phyloP scores from a whole-genome alignment of 2,797 vertebrate genomes.

The Pteropus rufus region DNA sequence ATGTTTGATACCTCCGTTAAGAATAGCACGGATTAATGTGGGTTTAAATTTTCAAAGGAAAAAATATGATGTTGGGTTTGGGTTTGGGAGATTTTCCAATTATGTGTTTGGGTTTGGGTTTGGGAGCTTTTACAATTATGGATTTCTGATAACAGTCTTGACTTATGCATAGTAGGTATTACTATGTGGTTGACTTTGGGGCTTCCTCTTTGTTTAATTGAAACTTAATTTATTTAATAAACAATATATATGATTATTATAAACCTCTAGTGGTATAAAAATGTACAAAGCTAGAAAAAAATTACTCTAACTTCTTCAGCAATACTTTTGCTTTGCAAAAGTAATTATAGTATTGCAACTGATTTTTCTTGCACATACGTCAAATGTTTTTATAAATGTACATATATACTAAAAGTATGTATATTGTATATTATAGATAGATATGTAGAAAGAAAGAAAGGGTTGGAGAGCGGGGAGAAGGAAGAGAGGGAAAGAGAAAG shows the following conservation, averaged over 20 bases:
- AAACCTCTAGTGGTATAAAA: not conserved
- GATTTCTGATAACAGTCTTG: not conserved
- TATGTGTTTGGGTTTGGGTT: not conserved
- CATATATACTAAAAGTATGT: not conserved
- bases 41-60: constrained; percentile 16
- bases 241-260: not conserved
- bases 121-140: not conserved
- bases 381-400: not conserved
- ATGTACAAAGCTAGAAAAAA: not conserved
- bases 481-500: not conserved
- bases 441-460: too few species aligned
- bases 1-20: not conserved
- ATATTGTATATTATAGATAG: not conserved
- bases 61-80: not conserved
- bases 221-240: not conserved
- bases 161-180: not conserved
- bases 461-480: not conserved
- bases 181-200: not conserved
- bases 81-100: not conserved
- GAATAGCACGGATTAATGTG: not conserved
- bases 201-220: not conserved
- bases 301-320: not conserved
- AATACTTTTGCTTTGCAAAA: not conserved
- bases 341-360: not conserved
- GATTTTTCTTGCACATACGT: not conserved